These are phyloP conservation scores for Hirtodrosophila alboralis DNA, from an alignment of 2,888 invertebrate genomes.

Conservation along the genomic window DNA sequence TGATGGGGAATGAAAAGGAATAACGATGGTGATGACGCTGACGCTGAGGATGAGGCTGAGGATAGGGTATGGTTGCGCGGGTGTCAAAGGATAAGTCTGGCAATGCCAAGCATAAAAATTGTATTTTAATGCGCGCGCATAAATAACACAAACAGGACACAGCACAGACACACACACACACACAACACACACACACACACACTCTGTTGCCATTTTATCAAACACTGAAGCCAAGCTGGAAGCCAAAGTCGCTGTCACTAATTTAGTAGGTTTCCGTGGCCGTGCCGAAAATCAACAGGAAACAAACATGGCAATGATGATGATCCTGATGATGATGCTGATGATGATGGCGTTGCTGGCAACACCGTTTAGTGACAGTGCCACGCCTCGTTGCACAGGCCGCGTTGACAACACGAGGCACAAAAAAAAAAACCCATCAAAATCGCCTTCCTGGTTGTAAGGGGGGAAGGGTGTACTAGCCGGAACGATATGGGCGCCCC, in stretches of 20 bases:
- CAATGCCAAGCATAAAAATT: constrained; percentile 76
- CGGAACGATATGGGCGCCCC: constrained; percentile 43
- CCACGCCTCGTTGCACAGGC: constrained; percentile 69
- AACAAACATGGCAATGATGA: constrained; percentile 64
- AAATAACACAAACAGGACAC: constrained; percentile 76
- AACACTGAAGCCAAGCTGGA: constrained; percentile 62
- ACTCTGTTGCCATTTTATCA: constrained; percentile 68
- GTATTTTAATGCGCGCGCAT: constrained; percentile 79
- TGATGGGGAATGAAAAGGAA: constrained; percentile 11
- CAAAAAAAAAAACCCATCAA: constrained; percentile 14
- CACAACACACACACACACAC: constrained; percentile 15
- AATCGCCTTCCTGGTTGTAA: too few species aligned
- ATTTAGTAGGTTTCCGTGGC: constrained; percentile 70
- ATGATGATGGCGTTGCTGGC: constrained; percentile 42
- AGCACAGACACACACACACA: constrained; percentile 26
- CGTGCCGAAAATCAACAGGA: constrained; percentile 78
- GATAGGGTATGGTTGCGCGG: constrained; percentile 7
- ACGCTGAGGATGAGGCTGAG: not conserved
- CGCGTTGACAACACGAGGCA: constrained; percentile 58
- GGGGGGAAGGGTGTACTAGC: constrained; percentile 18
- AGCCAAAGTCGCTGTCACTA: constrained; percentile 70
- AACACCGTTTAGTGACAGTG: constrained; percentile 56
- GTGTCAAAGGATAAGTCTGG: constrained; percentile 76
- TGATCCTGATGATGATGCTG: constrained; percentile 11
- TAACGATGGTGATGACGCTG: not conserved